Base-by-base conservation (phyloP, 30 jellyfish, hydroid and myxozoan species). In the Pseudorhiza aurosa region DNA sequence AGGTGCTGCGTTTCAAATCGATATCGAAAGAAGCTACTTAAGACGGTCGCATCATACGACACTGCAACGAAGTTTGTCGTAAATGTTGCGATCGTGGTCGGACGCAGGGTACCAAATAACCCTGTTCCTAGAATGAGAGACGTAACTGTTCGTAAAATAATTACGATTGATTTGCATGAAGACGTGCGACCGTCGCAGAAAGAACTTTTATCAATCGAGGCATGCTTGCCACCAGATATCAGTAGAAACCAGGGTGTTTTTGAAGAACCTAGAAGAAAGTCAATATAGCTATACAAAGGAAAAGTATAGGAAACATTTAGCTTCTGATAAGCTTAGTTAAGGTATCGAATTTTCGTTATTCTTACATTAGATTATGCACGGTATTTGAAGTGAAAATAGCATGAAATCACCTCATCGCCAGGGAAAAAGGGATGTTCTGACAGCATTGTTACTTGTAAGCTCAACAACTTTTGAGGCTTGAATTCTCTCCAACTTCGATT, bases 41-140 rank as follows among this genome's bases (percentile, higher is more conserved):
- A 43, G 28, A 43, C 68, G n/a, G 72, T 91, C 42, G 26, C 73
- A 10, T 11, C 47, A 11, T 84, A 84, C 45, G 95, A 91, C 21
- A 95, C 96, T 5, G 84, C 88, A 2, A 70, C 90, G 58, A 71
- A 85, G 36, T 70, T 69, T 43, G 81, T 91, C 43, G 87, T 91
- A 19, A 91, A 84, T 37, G 19, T 84, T 30, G 95, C 95, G 19
- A 89, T 91, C 12, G 91, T 85, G 22, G 90, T 83, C 39, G 98
- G 92, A 8, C 85, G 67, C 1, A 27, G 78, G 17, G 32, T 75
- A 14, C 96, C 96, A 32, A 55, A 51, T 26, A 78, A 91, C 55
- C 98, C 98, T 12, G 95, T 85, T 26, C 98, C 98, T 24, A 51
- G 98, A 21, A 58, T 17, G 15, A 85, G 87, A 42, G 96, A 82